Conservation (phyloP, 2,888 invertebrate genomes). For the Oxystoma pomonae region DNA sequence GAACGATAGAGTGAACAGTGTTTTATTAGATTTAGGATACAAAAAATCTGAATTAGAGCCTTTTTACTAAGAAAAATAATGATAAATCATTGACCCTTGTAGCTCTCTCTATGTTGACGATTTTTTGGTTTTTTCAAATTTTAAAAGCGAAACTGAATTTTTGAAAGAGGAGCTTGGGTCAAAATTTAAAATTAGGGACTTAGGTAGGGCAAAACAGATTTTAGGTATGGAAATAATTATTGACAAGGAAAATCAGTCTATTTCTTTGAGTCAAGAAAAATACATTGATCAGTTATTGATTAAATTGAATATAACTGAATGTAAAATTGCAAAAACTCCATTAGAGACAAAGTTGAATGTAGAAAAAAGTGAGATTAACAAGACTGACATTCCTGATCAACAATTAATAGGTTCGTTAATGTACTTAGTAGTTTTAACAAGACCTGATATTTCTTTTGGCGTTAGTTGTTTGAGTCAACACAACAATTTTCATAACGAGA, state of each 20-base stretch:
- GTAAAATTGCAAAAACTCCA: constrained; percentile 14
- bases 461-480: constrained; percentile 7
- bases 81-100: background rate
- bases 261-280: constrained; percentile 26
- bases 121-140: constrained; percentile 23
- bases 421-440: constrained; percentile 15
- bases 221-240: constrained; percentile 22
- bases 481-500: background rate
- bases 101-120: constrained; percentile 24
- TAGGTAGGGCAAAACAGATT: constrained; percentile 19
- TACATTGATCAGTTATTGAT: constrained; percentile 23
- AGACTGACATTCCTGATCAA: constrained; percentile 10
- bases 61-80: constrained; percentile 23
- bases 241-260: constrained; percentile 17
- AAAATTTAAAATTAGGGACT: constrained; percentile 20
- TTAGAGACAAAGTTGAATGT: constrained; percentile 12
- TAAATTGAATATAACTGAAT: constrained; percentile 15
- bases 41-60: constrained; percentile 24
- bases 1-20: too few species aligned
- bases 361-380: constrained; percentile 5
- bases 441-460: constrained; percentile 20
- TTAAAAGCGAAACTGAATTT: constrained; percentile 10
- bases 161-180: constrained; percentile 14
- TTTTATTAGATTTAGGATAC: constrained; percentile 18
- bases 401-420: too few species aligned